Base-by-base conservation (phyloP, 2,888 invertebrate species). In the Sinopyrophorus schimmeli region DNA sequence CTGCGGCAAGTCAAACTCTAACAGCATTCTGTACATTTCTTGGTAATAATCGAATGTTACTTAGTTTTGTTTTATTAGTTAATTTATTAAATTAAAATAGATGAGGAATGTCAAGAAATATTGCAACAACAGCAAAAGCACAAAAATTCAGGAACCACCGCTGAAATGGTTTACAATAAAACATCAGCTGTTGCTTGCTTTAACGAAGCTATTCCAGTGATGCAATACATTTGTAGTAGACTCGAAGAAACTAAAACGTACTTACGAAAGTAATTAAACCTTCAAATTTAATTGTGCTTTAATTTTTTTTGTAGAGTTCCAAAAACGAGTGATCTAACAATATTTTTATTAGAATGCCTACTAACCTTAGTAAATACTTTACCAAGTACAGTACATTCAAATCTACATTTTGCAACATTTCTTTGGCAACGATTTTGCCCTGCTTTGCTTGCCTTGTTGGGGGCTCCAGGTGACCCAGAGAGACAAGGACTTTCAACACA, bases 391-490 rank as follows among this genome's bases (percentile, higher is more conserved):
- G 89, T 91, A 5, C 87, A 89, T 62, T 84, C 85, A 1, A 91
- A 91, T 74, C 82, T 84, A 1, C 91, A 92, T 72, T 92, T 92
- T 67, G 89, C 89, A 1, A 89, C 89, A 2, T 91, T 92, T 65
- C 77, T 92, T 5, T 92, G 95, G 95, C 92, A 94, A 71, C 87
- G 92, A 64, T 88, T 95, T 65, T 94, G 93, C 64, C 95, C 95
- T 0, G 87, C 90, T 1, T 75, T 95, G 55, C 87, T 95, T 43
- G 87, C 90, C 0, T 86, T 94, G 47, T 78, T 95, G 2, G 94
- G 94, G 0, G 89, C 92, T 5, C 94, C 94, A 0, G 81, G 89
- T 38, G 84, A 90, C 51, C 81, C 83, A n/a, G 81, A 83, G 12
- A 84, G 87, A 1, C 86, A 89, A 3, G 83, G 84, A 59, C 81